Evolutionary conservation across 2,888 invertebrate genomes (phyloP).

Genomic region (Morpho helenor): DNA sequence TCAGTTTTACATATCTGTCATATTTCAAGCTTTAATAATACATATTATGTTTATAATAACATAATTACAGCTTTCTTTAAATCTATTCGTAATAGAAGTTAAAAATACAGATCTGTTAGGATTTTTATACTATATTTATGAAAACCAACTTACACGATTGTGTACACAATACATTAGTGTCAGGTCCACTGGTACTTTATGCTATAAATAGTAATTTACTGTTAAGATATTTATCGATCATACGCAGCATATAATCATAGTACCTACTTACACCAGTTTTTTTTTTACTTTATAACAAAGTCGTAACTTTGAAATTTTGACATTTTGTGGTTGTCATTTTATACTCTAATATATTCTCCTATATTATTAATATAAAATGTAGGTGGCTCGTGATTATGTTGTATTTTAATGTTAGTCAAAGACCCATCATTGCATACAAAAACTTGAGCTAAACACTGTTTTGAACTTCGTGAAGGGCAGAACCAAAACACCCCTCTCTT

Average conservation of each 20-base stretch:
- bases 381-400: conserved; percentile 57
- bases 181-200: too few species aligned
- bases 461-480: conserved; percentile 62
- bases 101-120: not conserved
- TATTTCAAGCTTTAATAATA: too few species aligned
- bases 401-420: conserved; percentile 40
- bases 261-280: too few species aligned
- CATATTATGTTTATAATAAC: not conserved
- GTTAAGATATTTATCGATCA: too few species aligned
- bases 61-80: not conserved
- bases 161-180: too few species aligned
- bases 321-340: conserved; percentile 19
- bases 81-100: not conserved
- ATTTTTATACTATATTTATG: too few species aligned
- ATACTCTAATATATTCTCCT: conserved; percentile 45
- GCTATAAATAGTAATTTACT: too few species aligned
- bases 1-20: too few species aligned
- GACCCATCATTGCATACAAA: conserved; percentile 41
- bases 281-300: too few species aligned
- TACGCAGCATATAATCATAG: too few species aligned
- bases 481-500: conserved; percentile 49
- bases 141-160: too few species aligned
- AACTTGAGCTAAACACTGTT: conserved; percentile 55
- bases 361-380: conserved; percentile 50
- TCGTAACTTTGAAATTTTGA: too few species aligned